phyloP scores from a whole-genome alignment of 2,797 vertebrate genomes.

The Coendou prehensilis region DNA sequence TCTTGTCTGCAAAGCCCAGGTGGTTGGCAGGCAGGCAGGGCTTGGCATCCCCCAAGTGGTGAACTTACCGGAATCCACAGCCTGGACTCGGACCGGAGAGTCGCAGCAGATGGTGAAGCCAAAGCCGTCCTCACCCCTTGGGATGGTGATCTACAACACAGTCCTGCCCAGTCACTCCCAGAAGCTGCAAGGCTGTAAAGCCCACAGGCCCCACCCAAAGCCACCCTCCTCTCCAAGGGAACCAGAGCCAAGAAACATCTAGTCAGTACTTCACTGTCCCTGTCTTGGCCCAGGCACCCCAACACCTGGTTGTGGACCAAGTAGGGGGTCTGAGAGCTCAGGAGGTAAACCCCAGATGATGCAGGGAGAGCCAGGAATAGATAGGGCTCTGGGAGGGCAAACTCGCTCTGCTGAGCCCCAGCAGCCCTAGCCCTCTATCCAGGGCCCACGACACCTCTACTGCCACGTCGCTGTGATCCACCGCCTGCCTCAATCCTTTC shows the following conservation, averaged over 20 bases:
- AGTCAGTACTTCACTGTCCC: not conserved
- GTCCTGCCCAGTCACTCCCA: slow-evolving; percentile 64
- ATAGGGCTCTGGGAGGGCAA: not conserved
- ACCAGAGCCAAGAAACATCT: not conserved
- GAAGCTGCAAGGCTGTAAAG: not conserved
- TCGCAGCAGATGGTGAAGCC: slow-evolving; percentile 99
- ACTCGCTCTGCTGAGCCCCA: not conserved
- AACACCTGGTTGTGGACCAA: not conserved
- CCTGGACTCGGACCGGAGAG: slow-evolving; percentile 97
- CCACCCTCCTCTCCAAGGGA: slow-evolving; percentile 49
- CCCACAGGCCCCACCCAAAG: slow-evolving; percentile 15
- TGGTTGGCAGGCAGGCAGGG: rapidly evolving
- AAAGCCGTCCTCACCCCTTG: slow-evolving; percentile 96
- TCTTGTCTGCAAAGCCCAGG: not conserved
- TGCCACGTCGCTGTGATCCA: not conserved
- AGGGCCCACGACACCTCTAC: too few species aligned
- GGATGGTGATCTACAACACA: slow-evolving; percentile 93
- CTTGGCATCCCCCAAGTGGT: rapidly evolving
- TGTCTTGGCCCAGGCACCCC: not conserved
- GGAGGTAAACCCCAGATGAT: not conserved
- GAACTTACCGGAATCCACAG: slow-evolving; percentile 95
- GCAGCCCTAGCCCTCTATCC: not conserved
- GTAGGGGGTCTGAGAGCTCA: not conserved
- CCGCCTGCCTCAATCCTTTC: not conserved
- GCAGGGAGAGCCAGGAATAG: not conserved